phyloP scores from a whole-genome alignment of 1,140 invertebrate species.

The Euborellia annulipes region DNA sequence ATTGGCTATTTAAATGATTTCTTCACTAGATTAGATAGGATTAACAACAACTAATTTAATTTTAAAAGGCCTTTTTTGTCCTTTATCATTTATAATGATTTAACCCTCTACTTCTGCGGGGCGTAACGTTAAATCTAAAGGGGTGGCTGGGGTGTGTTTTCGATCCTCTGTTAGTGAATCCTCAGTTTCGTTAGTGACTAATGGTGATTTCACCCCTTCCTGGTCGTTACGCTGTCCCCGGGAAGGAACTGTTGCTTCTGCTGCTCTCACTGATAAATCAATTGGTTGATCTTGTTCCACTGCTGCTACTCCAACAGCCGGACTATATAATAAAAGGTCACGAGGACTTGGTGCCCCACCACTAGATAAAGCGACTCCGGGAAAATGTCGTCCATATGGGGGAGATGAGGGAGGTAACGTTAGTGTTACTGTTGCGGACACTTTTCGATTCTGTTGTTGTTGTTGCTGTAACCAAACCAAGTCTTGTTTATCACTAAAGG shows the following conservation, averaged over 20 bases:
- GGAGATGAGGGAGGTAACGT: constrained; percentile 15
- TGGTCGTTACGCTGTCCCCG: constrained; percentile 10
- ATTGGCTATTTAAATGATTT: too few species aligned
- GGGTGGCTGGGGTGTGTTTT: too few species aligned
- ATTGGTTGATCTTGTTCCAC: constrained; percentile 52
- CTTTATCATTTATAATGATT: too few species aligned
- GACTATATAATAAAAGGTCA: constrained; percentile 39
- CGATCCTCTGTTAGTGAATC: too few species aligned
- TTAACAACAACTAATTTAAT: too few species aligned
- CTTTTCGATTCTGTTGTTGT: constrained; percentile 4
- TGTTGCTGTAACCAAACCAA: constrained; percentile 12
- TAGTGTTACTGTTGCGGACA: constrained; percentile 4
- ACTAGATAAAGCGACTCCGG: constrained; percentile 21
- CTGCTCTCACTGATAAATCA: constrained; percentile 38
- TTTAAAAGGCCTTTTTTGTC: too few species aligned
- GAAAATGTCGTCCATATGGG: constrained; percentile 25
- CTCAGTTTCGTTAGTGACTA: too few species aligned
- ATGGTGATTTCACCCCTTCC: too few species aligned
- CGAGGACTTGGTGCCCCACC: constrained; percentile 35
- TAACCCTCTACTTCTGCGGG: too few species aligned
- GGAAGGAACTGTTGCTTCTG: too few species aligned
- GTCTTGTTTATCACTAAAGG: constrained; percentile 40
- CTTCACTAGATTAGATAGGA: too few species aligned
- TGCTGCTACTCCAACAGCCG: constrained; percentile 40
- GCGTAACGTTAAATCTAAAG: too few species aligned